Evolutionary conservation across 2,888 invertebrate species (phyloP), one percentile per base, ranked within the genome.

Genomic region (Metacarcinus magister): DNA sequence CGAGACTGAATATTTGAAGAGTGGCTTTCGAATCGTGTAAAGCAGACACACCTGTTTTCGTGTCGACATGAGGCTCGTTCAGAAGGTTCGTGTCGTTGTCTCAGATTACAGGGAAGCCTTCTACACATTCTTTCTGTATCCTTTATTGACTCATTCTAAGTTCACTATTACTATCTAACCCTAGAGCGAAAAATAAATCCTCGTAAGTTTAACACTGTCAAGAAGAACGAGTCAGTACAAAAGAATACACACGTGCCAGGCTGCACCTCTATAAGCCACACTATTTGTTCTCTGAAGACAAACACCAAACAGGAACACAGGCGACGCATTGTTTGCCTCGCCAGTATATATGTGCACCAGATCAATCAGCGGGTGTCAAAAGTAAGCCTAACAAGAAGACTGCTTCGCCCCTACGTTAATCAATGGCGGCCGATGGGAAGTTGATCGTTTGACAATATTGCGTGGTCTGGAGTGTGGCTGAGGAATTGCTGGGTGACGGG

Each of bases 371-470:
- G 87, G 39, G 87, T 87, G 87, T 87, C 39, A 87, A 87, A 87
- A 87, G 87, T 87, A 39, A 87, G 87, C 87, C 87, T 87, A 87
- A 87, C 87, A 87, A 87, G 87, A 87, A 87, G 87, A 39, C 87
- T 87, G 87, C 87, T 39, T 87, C 87, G 87, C 87, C 87, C 82
- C 39, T 39, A 75, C 87, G 87, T 87, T 32, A 87, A 87, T 87
- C 87, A 87, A 87, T 87, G 87, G 39, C 87, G 13, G 8, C 32
- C 87, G 87, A 39, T 39, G 39, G 87, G 87, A 87, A 87, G 87
- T 87, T 87, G 87, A 87, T 87, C 32, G 87, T 39, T 87, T 7
- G 13, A 39, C 87, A 87, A 87, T 87, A 87, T 87, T 87, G 10
- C 39, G 87, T 87, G 87, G 32, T 39, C 32, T 39, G 16, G 87